Conservation (phyloP, 1,140 invertebrate genomes). For the Ptiloglossa arizonensis region DNA sequence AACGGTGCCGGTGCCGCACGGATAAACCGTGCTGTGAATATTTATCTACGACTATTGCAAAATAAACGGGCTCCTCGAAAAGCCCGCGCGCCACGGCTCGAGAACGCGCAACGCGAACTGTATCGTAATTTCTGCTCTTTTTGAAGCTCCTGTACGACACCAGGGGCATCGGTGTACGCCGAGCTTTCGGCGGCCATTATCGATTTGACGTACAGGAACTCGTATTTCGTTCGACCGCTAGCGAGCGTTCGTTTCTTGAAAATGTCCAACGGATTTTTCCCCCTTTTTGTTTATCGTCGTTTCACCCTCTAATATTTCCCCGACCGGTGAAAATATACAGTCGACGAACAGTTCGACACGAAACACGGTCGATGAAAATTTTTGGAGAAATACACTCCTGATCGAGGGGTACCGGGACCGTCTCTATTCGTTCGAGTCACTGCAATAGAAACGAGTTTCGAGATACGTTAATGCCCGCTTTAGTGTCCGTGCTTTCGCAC, state of each 20-base stretch:
- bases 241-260: background rate
- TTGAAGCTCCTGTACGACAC: background rate
- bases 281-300: too few species aligned
- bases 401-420: too few species aligned
- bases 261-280: too few species aligned
- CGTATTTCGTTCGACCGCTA: slow-evolving; percentile 5
- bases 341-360: too few species aligned
- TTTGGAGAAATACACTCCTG: too few species aligned
- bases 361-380: too few species aligned
- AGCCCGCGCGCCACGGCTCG: too few species aligned
- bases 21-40: slow-evolving; percentile 63
- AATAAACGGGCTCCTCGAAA: slow-evolving; percentile 55
- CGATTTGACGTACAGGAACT: background rate
- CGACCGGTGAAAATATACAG: background rate
- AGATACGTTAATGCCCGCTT: too few species aligned
- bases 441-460: too few species aligned
- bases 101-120: slow-evolving; percentile 1
- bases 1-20: slow-evolving; percentile 36
- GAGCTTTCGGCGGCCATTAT: slow-evolving; percentile 26
- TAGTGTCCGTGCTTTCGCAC: too few species aligned
- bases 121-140: slow-evolving; percentile 33
- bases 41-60: slow-evolving; percentile 63
- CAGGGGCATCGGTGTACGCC: background rate
- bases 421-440: too few species aligned
- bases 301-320: background rate